These are phyloP conservation scores for Notolepis coatsorum DNA, from an alignment of 2,797 vertebrate genomes.

Conservation along the genomic window DNA sequence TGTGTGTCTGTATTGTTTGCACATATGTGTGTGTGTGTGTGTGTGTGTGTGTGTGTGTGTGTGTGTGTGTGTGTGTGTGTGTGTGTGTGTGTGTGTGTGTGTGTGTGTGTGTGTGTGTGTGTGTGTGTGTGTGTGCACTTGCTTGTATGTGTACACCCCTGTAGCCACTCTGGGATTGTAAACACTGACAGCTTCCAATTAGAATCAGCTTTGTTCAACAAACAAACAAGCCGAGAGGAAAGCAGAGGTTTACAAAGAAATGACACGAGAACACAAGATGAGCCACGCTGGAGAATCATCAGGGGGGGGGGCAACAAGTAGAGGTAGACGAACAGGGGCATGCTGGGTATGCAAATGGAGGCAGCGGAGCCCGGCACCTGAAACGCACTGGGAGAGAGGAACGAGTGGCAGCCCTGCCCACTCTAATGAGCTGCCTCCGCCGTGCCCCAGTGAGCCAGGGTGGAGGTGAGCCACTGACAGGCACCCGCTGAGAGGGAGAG, in stretches of 20 bases:
- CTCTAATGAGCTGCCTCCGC: slow-evolving; percentile 82
- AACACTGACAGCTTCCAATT: slow-evolving; percentile 87
- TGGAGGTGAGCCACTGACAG: slow-evolving; percentile 76
- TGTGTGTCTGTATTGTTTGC: slow-evolving; percentile 16
- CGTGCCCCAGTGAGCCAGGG: slow-evolving; percentile 76
- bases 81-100: slow-evolving; percentile 40
- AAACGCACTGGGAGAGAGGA: slow-evolving; percentile 59
- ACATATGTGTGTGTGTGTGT: slow-evolving; percentile 50
- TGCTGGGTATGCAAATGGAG: slow-evolving; percentile 85
- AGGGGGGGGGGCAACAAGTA: slow-evolving; percentile 70
- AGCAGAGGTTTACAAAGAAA: slow-evolving; percentile 80
- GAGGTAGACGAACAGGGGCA: slow-evolving; percentile 79
- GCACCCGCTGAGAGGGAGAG: slow-evolving; percentile 61
- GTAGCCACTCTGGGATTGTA: slow-evolving; percentile 82
- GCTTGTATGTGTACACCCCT: slow-evolving; percentile 71
- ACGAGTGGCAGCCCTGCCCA: slow-evolving; percentile 74
- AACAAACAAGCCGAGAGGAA: slow-evolving; percentile 84
- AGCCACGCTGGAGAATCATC: slow-evolving; percentile 74
- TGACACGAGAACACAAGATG: slow-evolving; percentile 79
- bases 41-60: slow-evolving; percentile 19
- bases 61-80: slow-evolving; percentile 16
- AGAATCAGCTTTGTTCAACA: slow-evolving; percentile 87
- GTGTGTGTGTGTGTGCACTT: slow-evolving; percentile 38
- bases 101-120: slow-evolving; percentile 34
- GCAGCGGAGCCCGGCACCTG: slow-evolving; percentile 73